Evolutionary conservation across 1,140 invertebrate genomes (phyloP).

Genomic region (Dufourea novaeangliae): DNA sequence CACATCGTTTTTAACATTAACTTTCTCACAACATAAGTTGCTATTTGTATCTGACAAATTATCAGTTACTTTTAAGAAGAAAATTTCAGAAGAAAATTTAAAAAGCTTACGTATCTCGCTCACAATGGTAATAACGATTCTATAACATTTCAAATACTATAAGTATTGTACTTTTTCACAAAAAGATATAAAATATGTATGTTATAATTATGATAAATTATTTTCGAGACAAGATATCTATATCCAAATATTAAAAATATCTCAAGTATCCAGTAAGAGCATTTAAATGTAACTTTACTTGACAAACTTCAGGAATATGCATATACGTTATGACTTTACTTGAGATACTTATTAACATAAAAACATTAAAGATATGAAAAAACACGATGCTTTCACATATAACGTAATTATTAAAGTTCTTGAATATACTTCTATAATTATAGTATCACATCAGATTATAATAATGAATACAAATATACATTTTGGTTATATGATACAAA

Average conservation of each 20-base stretch:
- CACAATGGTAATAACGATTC: neutral
- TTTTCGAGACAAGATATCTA: neutral
- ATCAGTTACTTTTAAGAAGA: neutral
- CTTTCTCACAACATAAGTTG: neutral
- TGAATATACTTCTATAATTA: neutral
- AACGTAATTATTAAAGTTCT: neutral
- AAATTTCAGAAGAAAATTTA: neutral
- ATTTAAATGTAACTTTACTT: neutral
- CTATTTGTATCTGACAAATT: neutral
- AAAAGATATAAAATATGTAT: neutral
- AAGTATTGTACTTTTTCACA: neutral
- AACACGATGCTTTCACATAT: neutral
- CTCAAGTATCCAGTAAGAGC: neutral
- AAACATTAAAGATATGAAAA: neutral
- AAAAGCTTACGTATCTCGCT: neutral
- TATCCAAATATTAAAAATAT: slow-evolving; percentile 2
- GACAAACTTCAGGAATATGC: neutral
- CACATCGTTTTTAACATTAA: neutral
- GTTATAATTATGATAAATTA: neutral
- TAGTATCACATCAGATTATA: slow-evolving; percentile 11
- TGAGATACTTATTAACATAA: neutral
- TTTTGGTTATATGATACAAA: slow-evolving; percentile 9
- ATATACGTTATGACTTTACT: neutral
- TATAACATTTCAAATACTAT: slow-evolving; percentile 1
- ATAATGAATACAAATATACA: slow-evolving; percentile 4